Base-by-base conservation (phyloP, 1,140 invertebrate species). In the Drosophila tristis region DNA sequence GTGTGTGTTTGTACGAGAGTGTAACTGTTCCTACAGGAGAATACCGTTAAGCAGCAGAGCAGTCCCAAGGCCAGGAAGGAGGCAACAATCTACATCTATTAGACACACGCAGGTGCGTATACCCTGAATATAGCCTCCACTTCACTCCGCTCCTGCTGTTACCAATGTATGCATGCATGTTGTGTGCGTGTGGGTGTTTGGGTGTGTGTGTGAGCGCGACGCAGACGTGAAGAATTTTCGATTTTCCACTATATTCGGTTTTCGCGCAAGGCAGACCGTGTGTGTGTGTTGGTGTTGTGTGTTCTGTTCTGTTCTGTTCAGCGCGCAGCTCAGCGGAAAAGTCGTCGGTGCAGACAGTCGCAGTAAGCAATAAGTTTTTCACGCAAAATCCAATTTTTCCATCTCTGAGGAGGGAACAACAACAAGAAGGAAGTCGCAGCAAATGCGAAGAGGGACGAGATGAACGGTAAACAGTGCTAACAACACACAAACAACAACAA, bases 191-290 rank as follows among this genome's bases (percentile, higher is more conserved):
- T n/a, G n/a, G n/a, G n/a, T 47, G 8, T 23, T 16, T 16, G 16
- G 16, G 51, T 29, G n/a, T 63, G 42, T 56, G 51, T 49, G n/a
- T 11, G 20, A 54, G 31, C 48, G 58, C 55, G 62, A 96, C 96
- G 96, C 96, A 96, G 95, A 93, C 95, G 95, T 96, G 93, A 95
- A 73, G 70, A 94, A 95, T 94, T 93, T 94, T 94, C 95, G 94
- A 94, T 73, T 95, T 95, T 94, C 53, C 70, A 59, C 63, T 74
- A 39, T 39, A 39, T 39, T 39, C 35, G 35, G 35, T 39, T 39
- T 39, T 39, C 35, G 35, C 35, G 35, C 35, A 39, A 39, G 20
- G 42, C 31, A 53, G 25, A 43, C 29, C 25, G 57, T 51, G 13
- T 44, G 47, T 65, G 26, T 29, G 39, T 53, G 26, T 35, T n/a